These are phyloP conservation scores for Numenius arquata DNA, from an alignment of 2,113 vertebrate genomes.

Conservation along the genomic window DNA sequence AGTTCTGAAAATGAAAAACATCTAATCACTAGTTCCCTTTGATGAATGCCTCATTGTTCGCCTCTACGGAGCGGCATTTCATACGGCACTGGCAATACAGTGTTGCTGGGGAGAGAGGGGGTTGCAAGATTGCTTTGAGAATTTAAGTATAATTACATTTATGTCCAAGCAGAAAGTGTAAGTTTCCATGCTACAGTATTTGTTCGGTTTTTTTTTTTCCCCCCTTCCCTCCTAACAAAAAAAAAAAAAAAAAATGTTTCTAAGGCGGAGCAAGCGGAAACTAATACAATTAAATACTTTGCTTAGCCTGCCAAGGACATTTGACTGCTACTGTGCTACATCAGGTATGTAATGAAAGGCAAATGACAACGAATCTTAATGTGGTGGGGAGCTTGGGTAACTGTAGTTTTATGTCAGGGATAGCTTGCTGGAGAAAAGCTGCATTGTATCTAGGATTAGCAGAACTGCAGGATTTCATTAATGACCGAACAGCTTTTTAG, in stretches of 20 bases:
- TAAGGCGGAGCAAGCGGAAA: constrained; percentile 54
- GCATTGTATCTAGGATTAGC: constrained; percentile 80
- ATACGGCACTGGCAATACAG: constrained; percentile 50
- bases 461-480: constrained; percentile 80
- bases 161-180: neutral
- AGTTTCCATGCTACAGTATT: neutral
- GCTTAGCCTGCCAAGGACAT: constrained; percentile 65
- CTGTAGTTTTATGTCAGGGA: constrained; percentile 76
- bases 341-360: constrained; percentile 79
- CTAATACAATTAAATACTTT: constrained; percentile 57
- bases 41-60: constrained; percentile 70
- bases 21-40: constrained; percentile 63
- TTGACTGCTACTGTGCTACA: constrained; percentile 70
- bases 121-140: neutral
- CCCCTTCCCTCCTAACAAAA: neutral
- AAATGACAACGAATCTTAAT: constrained; percentile 68
- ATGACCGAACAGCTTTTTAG: constrained; percentile 74
- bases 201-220: neutral
- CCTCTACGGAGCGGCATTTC: constrained; percentile 58
- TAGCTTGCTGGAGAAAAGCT: constrained; percentile 72
- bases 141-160: constrained; percentile 43
- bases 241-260: neutral
- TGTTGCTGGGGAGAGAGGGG: neutral
- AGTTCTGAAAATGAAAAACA: constrained; percentile 71
- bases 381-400: constrained; percentile 69